Conservation (phyloP, 2,113 vertebrate genomes). For the Oenanthe melanoleuca region DNA sequence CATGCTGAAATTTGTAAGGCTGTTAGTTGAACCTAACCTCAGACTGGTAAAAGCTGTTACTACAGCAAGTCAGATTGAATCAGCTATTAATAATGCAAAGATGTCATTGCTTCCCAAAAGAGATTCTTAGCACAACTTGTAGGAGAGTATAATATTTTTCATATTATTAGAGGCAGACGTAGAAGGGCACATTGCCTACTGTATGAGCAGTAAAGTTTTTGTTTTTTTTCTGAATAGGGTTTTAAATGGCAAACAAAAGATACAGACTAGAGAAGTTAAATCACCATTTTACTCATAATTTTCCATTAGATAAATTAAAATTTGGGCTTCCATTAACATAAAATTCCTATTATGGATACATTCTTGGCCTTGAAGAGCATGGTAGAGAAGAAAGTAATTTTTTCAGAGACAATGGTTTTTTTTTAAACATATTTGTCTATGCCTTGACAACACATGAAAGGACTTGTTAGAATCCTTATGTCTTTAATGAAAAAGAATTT, state of each 20-base stretch:
- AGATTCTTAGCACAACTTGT: conserved; percentile 19
- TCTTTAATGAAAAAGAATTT: background rate
- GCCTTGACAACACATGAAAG: background rate
- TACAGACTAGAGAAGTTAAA: background rate
- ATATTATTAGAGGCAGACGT: background rate
- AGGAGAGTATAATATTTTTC: conserved; percentile 41
- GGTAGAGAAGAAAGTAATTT: background rate
- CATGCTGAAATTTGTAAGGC: conserved; percentile 38
- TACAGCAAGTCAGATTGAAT: conserved; percentile 56
- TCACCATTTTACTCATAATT: fast-evolving
- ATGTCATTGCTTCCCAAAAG: conserved; percentile 56
- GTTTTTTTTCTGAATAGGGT: background rate
- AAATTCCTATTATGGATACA: background rate
- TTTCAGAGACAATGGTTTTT: background rate
- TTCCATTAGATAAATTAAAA: background rate
- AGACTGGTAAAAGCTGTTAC: conserved; percentile 66
- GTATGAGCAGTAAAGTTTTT: background rate
- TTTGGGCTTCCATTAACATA: background rate
- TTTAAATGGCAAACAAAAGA: background rate
- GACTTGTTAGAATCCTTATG: background rate
- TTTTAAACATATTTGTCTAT: background rate
- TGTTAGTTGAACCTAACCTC: conserved; percentile 49
- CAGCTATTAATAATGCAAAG: conserved; percentile 71
- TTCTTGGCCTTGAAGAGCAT: background rate
- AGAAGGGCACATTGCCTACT: background rate